Percentiles rank a stretch among this genome's conserved stretches.
These are phyloP conservation scores for Nebria salina DNA, from an alignment of 2,888 invertebrate species.

Conservation along the genomic window DNA sequence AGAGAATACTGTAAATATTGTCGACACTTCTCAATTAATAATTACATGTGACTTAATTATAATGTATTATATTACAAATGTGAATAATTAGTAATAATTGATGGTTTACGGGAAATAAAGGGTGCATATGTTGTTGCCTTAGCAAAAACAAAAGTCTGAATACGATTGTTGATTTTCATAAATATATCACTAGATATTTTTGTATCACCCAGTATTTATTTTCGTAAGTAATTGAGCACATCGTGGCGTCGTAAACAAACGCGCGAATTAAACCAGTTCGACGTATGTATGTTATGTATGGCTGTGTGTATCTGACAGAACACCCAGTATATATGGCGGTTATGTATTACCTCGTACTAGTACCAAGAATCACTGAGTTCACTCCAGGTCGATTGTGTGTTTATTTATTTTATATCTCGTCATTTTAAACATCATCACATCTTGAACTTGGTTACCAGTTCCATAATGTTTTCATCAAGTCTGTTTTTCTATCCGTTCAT, in stretches of 20 bases:
- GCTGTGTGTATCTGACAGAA: not conserved
- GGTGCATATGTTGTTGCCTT: no score
- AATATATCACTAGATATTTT: not conserved
- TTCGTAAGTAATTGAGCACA: not conserved
- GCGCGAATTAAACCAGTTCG: not conserved
- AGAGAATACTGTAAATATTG: no score
- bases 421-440: slow-evolving; percentile 1
- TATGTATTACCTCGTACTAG: not conserved
- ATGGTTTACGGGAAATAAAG: no score
- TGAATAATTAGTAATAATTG: no score
- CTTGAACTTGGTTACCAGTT: not conserved
- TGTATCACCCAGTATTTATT: not conserved
- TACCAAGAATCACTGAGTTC: not conserved
- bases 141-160: no score
- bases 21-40: no score
- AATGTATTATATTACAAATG: no score
- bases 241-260: not conserved
- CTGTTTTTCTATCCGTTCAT: not conserved
- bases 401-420: not conserved
- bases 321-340: not conserved
- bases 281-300: not conserved
- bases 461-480: not conserved
- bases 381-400: not conserved
- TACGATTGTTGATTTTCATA: not conserved
- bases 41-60: no score